phyloP scores from a whole-genome alignment of 2,113 vertebrate genomes.

The Eptatretus burgeri region DNA sequence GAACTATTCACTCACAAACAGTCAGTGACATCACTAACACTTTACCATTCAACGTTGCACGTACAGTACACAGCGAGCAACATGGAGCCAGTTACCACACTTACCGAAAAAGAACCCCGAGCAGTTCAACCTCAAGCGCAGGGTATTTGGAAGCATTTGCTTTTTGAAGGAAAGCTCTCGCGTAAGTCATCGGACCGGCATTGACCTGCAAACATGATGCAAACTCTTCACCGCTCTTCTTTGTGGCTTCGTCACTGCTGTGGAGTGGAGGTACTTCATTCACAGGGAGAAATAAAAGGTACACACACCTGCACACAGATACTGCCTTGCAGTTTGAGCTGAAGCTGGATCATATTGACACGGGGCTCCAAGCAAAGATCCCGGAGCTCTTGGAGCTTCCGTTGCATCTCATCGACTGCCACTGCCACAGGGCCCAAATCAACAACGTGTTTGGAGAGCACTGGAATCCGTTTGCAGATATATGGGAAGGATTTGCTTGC shows the following conservation, averaged over 20 bases:
- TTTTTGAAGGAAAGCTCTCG: constrained; percentile 66
- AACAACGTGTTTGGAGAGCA: constrained; percentile 60
- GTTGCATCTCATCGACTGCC: constrained; percentile 97
- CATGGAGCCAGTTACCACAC: background rate
- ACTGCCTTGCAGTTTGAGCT: constrained; percentile 88
- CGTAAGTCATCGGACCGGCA: constrained; percentile 77
- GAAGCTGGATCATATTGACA: constrained; percentile 90
- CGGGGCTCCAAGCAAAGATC: constrained; percentile 72
- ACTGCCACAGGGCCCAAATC: constrained; percentile 92
- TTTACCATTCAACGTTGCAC: too few species aligned
- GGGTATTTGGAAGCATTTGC: constrained; percentile 34
- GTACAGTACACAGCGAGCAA: too few species aligned
- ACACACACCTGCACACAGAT: constrained; percentile 51
- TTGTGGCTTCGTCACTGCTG: background rate
- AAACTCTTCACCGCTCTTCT: background rate
- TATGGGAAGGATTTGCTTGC: constrained; percentile 74
- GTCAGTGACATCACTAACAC: too few species aligned
- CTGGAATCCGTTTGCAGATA: constrained; percentile 78
- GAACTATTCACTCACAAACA: too few species aligned
- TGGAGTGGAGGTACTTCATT: background rate
- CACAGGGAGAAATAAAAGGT: background rate
- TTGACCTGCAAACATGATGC: constrained; percentile 32
- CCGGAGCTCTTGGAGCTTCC: constrained; percentile 73
- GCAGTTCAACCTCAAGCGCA: constrained; percentile 54
- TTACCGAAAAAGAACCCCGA: constrained; percentile 89